Conservation (phyloP, 2,888 invertebrate species). For the Hemicrepidius hirtus region DNA sequence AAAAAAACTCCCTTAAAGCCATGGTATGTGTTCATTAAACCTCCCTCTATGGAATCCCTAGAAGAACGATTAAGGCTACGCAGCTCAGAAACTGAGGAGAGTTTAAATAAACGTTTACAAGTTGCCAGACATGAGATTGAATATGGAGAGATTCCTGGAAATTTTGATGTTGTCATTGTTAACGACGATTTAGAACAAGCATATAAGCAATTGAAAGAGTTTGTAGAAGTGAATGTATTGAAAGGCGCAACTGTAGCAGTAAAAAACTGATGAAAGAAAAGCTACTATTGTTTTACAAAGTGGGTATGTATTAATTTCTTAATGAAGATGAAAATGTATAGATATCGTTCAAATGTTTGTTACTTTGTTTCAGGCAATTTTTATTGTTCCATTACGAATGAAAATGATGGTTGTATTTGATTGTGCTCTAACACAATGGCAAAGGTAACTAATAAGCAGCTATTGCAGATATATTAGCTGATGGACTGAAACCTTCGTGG, state of each 20-base stretch:
- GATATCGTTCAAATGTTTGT: no score
- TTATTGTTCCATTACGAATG: no score
- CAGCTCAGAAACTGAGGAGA: slow-evolving; percentile 94
- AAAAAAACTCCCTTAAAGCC: slow-evolving; percentile 89
- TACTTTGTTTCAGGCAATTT: no score
- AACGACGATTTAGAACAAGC: slow-evolving; percentile 90
- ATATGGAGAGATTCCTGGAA: slow-evolving; percentile 85
- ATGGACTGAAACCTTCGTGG: no score
- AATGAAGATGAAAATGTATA: no score
- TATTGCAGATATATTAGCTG: no score
- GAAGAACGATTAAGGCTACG: slow-evolving; percentile 84
- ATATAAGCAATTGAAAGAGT: slow-evolving; percentile 83
- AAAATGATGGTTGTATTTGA: no score
- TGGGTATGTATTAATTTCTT: no score
- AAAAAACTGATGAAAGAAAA: no score
- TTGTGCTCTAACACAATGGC: no score
- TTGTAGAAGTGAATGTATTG: slow-evolving; percentile 78
- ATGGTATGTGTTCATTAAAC: slow-evolving; percentile 91
- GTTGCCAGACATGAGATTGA: slow-evolving; percentile 88
- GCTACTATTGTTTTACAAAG: no score
- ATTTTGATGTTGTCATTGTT: slow-evolving; percentile 88
- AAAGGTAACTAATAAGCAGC: no score
- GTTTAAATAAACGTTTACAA: slow-evolving; percentile 84
- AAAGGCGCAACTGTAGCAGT: slow-evolving; percentile 50
- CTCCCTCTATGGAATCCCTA: slow-evolving; percentile 89